phyloP scores from a whole-genome alignment of 1,140 invertebrate genomes.

The Pseudomyrmex cubaensis region DNA sequence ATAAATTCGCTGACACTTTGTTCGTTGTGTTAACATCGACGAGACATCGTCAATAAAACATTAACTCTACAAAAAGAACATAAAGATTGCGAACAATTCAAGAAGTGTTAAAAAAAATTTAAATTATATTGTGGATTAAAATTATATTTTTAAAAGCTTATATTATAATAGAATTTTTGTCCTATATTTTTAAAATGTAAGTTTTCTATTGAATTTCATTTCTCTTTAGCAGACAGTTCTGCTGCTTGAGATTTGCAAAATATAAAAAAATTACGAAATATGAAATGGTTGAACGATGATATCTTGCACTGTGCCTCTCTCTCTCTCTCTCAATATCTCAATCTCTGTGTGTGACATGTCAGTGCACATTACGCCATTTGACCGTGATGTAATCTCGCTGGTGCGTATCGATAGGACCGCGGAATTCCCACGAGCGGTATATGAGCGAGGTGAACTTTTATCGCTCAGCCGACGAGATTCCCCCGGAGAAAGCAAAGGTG shows the following conservation, averaged over 20 bases:
- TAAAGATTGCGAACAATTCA: not conserved
- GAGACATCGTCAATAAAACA: conserved; percentile 15
- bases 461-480: conserved; percentile 25
- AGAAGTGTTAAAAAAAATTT: too few relatives aligned
- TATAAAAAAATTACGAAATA: conserved; percentile 14
- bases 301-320: not conserved
- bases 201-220: not conserved
- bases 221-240: not conserved
- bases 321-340: not conserved
- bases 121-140: too few relatives aligned
- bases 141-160: too few relatives aligned
- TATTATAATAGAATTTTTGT: too few relatives aligned
- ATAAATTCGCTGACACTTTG: conserved; percentile 41
- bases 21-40: conserved; percentile 6
- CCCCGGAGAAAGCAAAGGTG: conserved; percentile 46
- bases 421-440: conserved; percentile 51
- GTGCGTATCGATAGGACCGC: conserved; percentile 39
- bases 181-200: not conserved
- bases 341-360: conserved; percentile 20
- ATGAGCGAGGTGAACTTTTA: conserved; percentile 48
- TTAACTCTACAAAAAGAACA: not conserved
- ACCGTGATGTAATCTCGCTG: conserved; percentile 52
- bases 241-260: not conserved
- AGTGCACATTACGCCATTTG: conserved; percentile 37
- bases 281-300: too few relatives aligned